These are phyloP conservation scores for Anisognathus igniventris DNA, from an alignment of 2,797 vertebrate species.

Conservation along the genomic window DNA sequence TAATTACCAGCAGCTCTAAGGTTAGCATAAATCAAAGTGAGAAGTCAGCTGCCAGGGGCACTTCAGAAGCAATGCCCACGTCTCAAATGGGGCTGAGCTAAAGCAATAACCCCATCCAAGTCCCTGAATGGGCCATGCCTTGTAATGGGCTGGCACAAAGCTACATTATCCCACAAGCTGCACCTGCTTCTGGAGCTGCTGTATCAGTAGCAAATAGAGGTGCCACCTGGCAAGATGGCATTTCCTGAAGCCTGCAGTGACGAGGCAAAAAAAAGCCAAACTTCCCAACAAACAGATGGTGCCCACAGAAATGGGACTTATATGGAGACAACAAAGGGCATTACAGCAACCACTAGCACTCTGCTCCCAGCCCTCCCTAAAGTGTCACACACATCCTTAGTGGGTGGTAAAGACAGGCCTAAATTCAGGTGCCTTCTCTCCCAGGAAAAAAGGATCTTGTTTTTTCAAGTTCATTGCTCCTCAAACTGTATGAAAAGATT, in stretches of 20 bases:
- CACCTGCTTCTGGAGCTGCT: constrained; percentile 74
- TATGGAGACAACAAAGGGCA: constrained; percentile 66
- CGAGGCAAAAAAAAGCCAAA: neutral
- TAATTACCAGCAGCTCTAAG: constrained; percentile 55
- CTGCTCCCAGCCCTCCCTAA: constrained; percentile 12
- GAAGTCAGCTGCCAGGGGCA: constrained; percentile 65
- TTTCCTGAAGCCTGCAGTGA: constrained; percentile 67
- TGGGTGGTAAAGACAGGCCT: constrained; percentile 56
- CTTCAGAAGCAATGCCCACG: constrained; percentile 40
- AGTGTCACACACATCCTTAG: constrained; percentile 48
- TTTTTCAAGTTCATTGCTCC: constrained; percentile 52
- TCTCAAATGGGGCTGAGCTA: constrained; percentile 18
- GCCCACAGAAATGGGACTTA: constrained; percentile 57
- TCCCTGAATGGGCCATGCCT: constrained; percentile 41
- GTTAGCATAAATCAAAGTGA: constrained; percentile 59
- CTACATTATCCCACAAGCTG: constrained; percentile 74
- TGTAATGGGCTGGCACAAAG: constrained; percentile 72
- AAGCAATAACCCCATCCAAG: constrained; percentile 60
- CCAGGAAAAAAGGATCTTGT: constrained; percentile 68
- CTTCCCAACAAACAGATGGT: constrained; percentile 60
- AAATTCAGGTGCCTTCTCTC: constrained; percentile 50
- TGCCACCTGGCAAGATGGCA: constrained; percentile 73
- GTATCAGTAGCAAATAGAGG: constrained; percentile 42
- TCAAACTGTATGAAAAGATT: constrained; percentile 68
- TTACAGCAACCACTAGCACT: neutral